Percentiles rank a stretch among this genome's conserved stretches.
Evolutionary conservation across 2,888 invertebrate genomes (phyloP).

Genomic region (Tupiocoris notatus): DNA sequence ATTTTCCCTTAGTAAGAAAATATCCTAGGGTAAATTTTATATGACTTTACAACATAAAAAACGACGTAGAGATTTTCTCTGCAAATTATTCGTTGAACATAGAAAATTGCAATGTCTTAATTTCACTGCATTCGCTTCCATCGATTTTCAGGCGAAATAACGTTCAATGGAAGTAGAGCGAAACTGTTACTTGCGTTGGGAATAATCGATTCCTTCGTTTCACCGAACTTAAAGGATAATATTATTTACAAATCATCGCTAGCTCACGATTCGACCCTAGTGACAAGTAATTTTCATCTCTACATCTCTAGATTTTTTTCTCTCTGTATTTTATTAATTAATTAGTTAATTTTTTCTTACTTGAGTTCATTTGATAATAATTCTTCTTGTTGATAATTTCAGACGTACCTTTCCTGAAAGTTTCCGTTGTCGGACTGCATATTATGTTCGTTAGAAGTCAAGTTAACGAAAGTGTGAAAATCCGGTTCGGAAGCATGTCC

Average conservation of each 20-base stretch:
- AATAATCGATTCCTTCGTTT: constrained; percentile 53
- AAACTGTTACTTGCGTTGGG: constrained; percentile 61
- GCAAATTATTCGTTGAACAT: too few relatives aligned
- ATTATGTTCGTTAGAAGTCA: constrained; percentile 42
- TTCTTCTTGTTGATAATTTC: too few relatives aligned
- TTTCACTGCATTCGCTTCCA: too few relatives aligned
- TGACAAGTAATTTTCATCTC: constrained; percentile 16
- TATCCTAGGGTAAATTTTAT: too few relatives aligned
- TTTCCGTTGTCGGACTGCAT: constrained; percentile 35
- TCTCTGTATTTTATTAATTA: too few relatives aligned
- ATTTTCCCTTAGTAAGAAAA: too few relatives aligned
- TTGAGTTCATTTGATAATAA: too few relatives aligned
- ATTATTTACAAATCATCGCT: constrained; percentile 31
- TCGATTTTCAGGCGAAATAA: constrained; percentile 59
- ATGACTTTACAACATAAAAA: too few relatives aligned
- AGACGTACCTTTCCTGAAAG: constrained; percentile 43
- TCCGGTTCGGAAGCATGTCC: constrained; percentile 40
- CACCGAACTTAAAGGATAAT: constrained; percentile 14
- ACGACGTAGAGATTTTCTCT: too few relatives aligned
- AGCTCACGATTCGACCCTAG: constrained; percentile 31
- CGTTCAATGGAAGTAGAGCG: constrained; percentile 64
- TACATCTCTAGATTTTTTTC: too few relatives aligned
- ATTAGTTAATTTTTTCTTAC: too few relatives aligned
- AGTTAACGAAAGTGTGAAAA: constrained; percentile 43
- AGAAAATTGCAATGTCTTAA: too few relatives aligned